Evolutionary conservation across 2,888 invertebrate genomes (phyloP), one percentile per base, ranked within the genome.

Genomic region (Hydraecia micacea): DNA sequence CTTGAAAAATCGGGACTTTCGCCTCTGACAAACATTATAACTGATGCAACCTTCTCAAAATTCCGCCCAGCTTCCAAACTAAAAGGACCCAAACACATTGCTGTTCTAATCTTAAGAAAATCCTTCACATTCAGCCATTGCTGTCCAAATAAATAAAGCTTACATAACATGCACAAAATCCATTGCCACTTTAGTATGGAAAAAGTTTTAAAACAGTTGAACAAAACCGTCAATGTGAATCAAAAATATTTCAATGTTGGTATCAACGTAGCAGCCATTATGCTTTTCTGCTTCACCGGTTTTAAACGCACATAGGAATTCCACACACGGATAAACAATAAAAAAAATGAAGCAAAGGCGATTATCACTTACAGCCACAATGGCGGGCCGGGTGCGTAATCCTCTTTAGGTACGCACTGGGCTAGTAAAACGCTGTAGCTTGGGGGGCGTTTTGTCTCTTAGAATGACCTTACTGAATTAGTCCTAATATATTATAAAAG

Each of bases 291-390:
- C 88, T 81, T 77, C 85, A 75, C 39, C 46, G 84, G 73, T 60
- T 82, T 84, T 84, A 89, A 88, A 88, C 72, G 88, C 88, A 82
- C 84, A 81, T 88, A 88, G 83, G 84, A 77, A 91, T 90, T 91
- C 91, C 87, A 88, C 89, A 89, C 91, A 91, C 91, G 91, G 87
- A 89, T 87, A 84, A 87, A 85, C 84, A 79, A 89, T 87, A 88
- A 88, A 86, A 52, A 87, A 86, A 87, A 83, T 79, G 84, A 83
- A 80, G 83, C 86, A 88, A 89, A 87, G 86, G 88, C 85, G 84
- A 86, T 86, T 89, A 88, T 88, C 87, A 90, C 88, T 83, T 87
- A 87, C 87, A 75, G 86, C 79, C 85, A 80, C 85, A 86, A 85
- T 80, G 83, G 83, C 71, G 80, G 81, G 77, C 80, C 83, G 86